These are phyloP conservation scores for Brachyrhaphis roseni DNA, from an alignment of 2,797 vertebrate genomes.

Conservation along the genomic window DNA sequence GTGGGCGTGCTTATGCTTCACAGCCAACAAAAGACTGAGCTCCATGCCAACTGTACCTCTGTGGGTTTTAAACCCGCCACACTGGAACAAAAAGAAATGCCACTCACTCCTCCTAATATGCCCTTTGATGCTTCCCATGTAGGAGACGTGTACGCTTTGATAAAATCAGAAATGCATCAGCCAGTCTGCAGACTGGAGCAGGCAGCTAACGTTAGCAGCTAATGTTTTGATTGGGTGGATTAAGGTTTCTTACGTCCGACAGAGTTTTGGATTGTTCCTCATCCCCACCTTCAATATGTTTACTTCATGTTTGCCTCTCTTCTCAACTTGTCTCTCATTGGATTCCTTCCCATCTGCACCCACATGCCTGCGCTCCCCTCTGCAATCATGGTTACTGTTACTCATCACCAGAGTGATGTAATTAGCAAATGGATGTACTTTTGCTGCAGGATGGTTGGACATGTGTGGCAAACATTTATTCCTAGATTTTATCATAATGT, in stretches of 20 bases:
- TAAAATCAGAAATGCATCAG: conserved; percentile 18
- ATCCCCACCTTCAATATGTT: conserved; percentile 12
- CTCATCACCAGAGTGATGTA: conserved; percentile 24
- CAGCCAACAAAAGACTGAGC: conserved; percentile 41
- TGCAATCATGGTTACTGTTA: conserved; percentile 15
- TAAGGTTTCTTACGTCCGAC: conserved; percentile 39
- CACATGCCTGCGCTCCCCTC: conserved; percentile 5
- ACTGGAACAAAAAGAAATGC: conserved; percentile 34
- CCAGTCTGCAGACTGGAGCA: conserved; percentile 25
- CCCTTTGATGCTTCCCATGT: conserved; percentile 13
- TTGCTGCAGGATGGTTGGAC: neutral
- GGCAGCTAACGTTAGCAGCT: conserved; percentile 49
- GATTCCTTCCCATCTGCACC: conserved; percentile 24
- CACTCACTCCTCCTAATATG: conserved; percentile 14
- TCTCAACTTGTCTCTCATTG: conserved; percentile 34
- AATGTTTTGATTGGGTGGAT: conserved; percentile 38
- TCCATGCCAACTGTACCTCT: conserved; percentile 36
- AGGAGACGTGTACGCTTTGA: conserved; percentile 26
- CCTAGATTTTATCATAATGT: conserved; percentile 11
- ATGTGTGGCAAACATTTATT: conserved; percentile 10
- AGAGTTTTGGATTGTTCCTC: conserved; percentile 25
- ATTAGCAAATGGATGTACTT: conserved; percentile 13
- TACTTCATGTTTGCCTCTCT: conserved; percentile 5
- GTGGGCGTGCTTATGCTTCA: conserved; percentile 47
- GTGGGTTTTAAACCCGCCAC: conserved; percentile 44